Percentiles rank a stretch among this genome's conserved stretches.
phyloP scores from a whole-genome alignment of 2,113 vertebrate genomes.

The Gnathonemus longibarbis region DNA sequence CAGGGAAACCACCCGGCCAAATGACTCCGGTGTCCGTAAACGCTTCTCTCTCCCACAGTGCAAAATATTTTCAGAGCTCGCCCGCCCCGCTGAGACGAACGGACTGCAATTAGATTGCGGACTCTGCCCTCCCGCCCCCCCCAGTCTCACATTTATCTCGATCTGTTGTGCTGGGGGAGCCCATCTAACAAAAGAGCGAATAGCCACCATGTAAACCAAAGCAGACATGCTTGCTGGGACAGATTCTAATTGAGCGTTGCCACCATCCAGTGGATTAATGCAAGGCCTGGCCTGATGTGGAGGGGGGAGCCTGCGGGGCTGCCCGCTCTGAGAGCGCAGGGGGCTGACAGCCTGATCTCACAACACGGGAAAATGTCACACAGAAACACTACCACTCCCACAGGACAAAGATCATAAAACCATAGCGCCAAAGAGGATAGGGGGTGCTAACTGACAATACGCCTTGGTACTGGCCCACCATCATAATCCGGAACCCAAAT shows the following conservation, averaged over 20 bases:
- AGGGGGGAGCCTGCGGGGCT: not conserved
- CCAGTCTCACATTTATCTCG: not conserved
- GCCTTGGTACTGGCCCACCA: not conserved
- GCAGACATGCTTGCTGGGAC: not conserved
- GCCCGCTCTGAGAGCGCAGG: not conserved
- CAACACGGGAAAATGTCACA: not conserved
- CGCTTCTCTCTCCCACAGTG: not conserved
- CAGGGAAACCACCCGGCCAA: not conserved
- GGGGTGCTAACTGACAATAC: not conserved
- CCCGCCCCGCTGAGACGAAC: not conserved
- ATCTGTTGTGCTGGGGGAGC: not conserved
- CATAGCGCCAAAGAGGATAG: not conserved
- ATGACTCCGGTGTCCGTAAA: slow-evolving; percentile 20
- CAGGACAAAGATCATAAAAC: not conserved
- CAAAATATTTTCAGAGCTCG: not conserved
- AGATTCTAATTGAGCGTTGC: not conserved
- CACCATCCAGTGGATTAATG: not conserved
- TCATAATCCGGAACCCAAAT: not conserved
- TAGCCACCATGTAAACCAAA: not conserved
- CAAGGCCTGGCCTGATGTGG: not conserved
- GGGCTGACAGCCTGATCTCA: not conserved
- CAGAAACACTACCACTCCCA: not conserved
- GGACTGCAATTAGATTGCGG: not conserved
- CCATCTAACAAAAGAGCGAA: not conserved
- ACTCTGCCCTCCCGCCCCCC: not conserved